Evolutionary conservation across 2,888 invertebrate genomes (phyloP).

Genomic region (Nemoura dubitans): DNA sequence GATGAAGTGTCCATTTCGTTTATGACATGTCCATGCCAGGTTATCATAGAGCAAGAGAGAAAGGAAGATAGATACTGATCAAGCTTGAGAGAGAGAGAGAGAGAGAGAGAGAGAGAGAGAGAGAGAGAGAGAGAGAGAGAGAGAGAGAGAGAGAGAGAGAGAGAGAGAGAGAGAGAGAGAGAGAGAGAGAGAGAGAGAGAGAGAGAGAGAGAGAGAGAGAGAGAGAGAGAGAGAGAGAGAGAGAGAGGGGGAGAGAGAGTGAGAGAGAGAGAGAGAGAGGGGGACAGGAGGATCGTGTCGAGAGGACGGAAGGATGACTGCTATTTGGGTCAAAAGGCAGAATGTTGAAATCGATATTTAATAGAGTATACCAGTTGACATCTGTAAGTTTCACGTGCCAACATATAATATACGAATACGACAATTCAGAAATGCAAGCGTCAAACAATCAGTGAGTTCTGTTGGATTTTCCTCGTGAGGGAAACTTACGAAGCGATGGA

Average conservation of each 20-base stretch:
- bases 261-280: too few species aligned
- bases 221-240: too few species aligned
- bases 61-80: conserved; percentile 21
- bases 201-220: too few species aligned
- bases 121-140: too few species aligned
- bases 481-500: background rate
- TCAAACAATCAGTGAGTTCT: background rate
- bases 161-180: too few species aligned
- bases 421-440: background rate
- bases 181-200: too few species aligned
- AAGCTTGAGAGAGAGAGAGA: conserved; percentile 13
- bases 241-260: too few species aligned
- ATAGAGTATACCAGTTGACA: background rate
- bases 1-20: background rate
- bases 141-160: too few species aligned
- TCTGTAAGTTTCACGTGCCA: background rate
- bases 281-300: background rate
- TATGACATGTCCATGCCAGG: background rate
- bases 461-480: background rate
- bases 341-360: conserved; percentile 22
- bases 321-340: conserved; percentile 21
- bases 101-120: too few species aligned
- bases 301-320: background rate
- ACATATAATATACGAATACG: too few species aligned
- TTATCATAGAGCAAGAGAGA: background rate